phyloP scores from a whole-genome alignment of 2,113 vertebrate genomes.

The Heterotis niloticus region DNA sequence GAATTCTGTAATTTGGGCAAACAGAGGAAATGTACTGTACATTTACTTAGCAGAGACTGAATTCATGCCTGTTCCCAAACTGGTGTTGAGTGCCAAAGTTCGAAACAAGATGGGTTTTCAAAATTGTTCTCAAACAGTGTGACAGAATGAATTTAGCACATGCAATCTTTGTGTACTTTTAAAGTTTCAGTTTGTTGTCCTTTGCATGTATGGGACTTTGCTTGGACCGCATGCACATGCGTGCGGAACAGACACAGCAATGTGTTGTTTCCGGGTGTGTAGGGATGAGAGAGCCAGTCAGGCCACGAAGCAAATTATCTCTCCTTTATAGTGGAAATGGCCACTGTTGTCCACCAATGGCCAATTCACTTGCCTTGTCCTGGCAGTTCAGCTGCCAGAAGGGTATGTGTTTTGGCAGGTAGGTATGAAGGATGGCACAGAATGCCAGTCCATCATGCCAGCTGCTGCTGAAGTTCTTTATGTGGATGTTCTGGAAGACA shows the following conservation, averaged over 20 bases:
- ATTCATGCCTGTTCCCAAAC: too few species aligned
- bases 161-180: too few species aligned
- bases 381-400: constrained; percentile 78
- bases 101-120: too few species aligned
- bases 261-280: not conserved
- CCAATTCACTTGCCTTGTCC: constrained; percentile 68
- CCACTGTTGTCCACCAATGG: not conserved
- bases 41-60: too few species aligned
- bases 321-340: too few species aligned
- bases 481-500: constrained; percentile 75
- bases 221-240: not conserved
- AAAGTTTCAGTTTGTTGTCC: too few species aligned
- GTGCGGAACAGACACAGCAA: not conserved
- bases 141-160: too few species aligned
- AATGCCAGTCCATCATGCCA: constrained; percentile 85
- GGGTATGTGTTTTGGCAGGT: constrained; percentile 80
- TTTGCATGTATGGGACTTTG: not conserved
- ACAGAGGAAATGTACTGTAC: too few species aligned
- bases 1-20: too few species aligned
- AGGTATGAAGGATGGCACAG: constrained; percentile 80
- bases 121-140: too few species aligned
- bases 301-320: not conserved
- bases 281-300: not conserved
- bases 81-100: too few species aligned
- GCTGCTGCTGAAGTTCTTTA: constrained; percentile 87